Evolutionary conservation across 1,140 invertebrate species (phyloP).

Genomic region (Drosophila pachea): DNA sequence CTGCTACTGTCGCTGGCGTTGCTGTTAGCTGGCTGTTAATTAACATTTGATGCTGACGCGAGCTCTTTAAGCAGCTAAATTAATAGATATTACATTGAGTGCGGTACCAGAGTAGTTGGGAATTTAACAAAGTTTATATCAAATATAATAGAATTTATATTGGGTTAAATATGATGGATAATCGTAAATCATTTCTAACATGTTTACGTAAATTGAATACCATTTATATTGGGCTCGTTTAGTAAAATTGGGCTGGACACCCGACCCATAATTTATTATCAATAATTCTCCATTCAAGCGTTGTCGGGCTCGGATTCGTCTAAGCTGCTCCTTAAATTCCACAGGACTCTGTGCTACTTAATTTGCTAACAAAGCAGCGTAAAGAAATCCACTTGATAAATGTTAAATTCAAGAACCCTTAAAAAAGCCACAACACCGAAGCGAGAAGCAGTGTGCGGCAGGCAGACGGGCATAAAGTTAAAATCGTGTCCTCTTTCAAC

Average conservation of each 20-base stretch:
- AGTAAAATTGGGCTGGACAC: neutral
- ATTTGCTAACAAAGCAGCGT: constrained; percentile 65
- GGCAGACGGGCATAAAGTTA: constrained; percentile 31
- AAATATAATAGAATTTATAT: constrained; percentile 1
- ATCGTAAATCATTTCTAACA: neutral
- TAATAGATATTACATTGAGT: neutral
- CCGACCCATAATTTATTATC: constrained; percentile 10
- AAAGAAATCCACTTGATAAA: constrained; percentile 62
- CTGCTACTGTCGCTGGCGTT: neutral
- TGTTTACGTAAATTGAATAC: neutral
- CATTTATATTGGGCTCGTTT: constrained; percentile 1
- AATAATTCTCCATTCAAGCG: constrained; percentile 4
- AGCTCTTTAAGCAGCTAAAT: neutral
- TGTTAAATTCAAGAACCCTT: constrained; percentile 61
- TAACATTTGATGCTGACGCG: neutral
- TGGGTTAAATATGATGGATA: neutral
- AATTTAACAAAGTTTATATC: neutral
- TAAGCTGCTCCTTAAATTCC: constrained; percentile 22
- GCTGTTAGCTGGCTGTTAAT: neutral
- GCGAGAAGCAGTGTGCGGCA: constrained; percentile 12
- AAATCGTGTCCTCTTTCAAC: constrained; percentile 71
- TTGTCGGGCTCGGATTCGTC: neutral
- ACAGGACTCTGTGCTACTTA: constrained; percentile 51
- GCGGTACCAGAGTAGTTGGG: neutral
- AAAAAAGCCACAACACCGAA: constrained; percentile 27